Evolutionary conservation across 2,888 invertebrate genomes (phyloP), one percentile per base, ranked within the genome.

Genomic region (Encarsia formosa): DNA sequence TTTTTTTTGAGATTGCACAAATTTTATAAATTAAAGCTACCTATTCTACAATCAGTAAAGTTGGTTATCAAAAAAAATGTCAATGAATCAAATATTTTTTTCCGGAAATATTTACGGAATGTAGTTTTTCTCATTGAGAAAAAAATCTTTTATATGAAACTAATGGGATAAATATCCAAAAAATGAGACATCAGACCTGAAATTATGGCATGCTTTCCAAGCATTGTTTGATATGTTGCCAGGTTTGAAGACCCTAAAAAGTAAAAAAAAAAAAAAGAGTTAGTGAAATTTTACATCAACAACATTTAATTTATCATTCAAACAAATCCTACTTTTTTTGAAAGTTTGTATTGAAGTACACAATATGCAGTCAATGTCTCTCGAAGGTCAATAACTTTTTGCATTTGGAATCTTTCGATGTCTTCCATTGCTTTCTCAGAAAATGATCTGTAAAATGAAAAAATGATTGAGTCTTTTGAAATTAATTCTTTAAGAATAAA

Each of bases 161-260:
- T n/a, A n/a, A n/a, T n/a, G n/a, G n/a, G n/a, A n/a, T n/a, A n/a
- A n/a, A n/a, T 29, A 29, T 13, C 29, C 8, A 29, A 9, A 8
- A 29, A 29, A 29, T 29, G 29, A 29, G 29, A 29, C 8, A 29
- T 29, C 29, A 29, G 8, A 29, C 29, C 8, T 9, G 29, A 9
- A 49, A 38, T 52, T 77, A 84, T 62, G 84, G 84, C 79, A 86
- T 85, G 69, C 82, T 83, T 70, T 86, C 84, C 60, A 87, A 76
- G 69, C 87, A 87, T 68, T 86, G 83, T 64, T 82, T 81, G 63
- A 87, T 85, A 75, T 87, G 85, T 49, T 81, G 82, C 87, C 87
- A 88, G 40, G 86, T 83, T 76, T 86, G 86, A 38, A 87, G 75
- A 58, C 86, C 86, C 87, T 87, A 76, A 49, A 76, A 59, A 58